Evolutionary conservation across 2,888 invertebrate species (phyloP), one percentile per base, ranked within the genome.

Genomic region (Athrips mouffetella): DNA sequence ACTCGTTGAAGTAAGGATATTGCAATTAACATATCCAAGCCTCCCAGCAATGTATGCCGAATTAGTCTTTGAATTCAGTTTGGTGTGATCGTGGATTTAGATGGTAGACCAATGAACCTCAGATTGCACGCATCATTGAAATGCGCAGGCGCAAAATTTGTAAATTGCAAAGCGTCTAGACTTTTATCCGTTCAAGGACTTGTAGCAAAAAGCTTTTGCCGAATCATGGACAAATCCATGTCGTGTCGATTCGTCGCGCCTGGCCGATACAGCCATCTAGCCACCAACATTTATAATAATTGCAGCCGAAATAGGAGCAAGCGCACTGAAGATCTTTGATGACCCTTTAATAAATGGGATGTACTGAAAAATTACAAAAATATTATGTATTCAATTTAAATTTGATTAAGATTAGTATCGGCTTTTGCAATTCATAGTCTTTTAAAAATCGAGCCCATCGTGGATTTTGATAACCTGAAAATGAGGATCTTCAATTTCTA

Each of bases 91-190:
- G 64, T 60, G 45, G 60, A 63, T 64, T 64, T 70, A 70, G 73
- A 65, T 58, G 73, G 67, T 70, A 57, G 84, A 81, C 73, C 83
- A 76, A 75, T 83, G 86, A 86, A 85, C 86, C 68, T 60, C 61
- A 69, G 60, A 73, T 76, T 75, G 67, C 78, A 79, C 74, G 73
- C 71, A 80, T 80, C 76, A 84, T 84, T 85, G 71, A 73, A 76
- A 85, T 85, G 80, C 85, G 76, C 75, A 70, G 69, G 69, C 81
- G 77, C 80, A 77, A 77, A 80, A 81, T 83, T 75, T 76, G 77
- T 74, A 82, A 84, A 83, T 80, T 73, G 73, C 73, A 75, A 76
- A 74, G 57, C 64, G 83, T 82, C 86, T 83, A 84, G 83, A 80
- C 80, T 77, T 74, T 71, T 77, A 73, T 73, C 64, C 67, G 69